These are phyloP conservation scores for Phalera bucephala DNA, from an alignment of 2,888 invertebrate genomes.

Conservation along the genomic window DNA sequence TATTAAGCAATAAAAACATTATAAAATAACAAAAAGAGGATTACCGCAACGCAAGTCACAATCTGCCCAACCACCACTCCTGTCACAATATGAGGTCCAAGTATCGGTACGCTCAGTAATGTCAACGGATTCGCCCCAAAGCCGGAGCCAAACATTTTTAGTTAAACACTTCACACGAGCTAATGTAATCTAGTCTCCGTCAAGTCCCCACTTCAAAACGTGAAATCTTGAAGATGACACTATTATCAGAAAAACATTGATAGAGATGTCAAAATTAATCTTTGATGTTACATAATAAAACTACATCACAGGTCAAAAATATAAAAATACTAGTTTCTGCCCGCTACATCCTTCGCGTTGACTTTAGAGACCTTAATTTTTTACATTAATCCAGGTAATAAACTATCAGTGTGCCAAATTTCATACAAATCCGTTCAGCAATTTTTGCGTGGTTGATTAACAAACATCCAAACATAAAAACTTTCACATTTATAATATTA, in stretches of 20 bases:
- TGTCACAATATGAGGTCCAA: slow-evolving; percentile 44
- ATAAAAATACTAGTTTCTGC: too few species aligned
- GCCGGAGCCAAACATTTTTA: slow-evolving; percentile 36
- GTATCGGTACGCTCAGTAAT: slow-evolving; percentile 36
- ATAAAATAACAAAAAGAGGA: too few species aligned
- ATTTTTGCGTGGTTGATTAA: too few species aligned
- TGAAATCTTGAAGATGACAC: slow-evolving; percentile 19
- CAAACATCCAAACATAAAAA: too few species aligned
- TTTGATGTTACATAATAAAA: neutral
- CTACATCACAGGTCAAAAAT: too few species aligned
- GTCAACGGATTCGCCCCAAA: slow-evolving; percentile 38
- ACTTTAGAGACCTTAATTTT: too few species aligned
- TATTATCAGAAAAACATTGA: neutral
- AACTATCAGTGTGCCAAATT: too few species aligned
- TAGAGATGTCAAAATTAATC: neutral
- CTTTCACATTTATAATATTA: too few species aligned
- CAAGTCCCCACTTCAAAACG: neutral
- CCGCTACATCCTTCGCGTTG: too few species aligned
- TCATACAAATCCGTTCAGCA: too few species aligned
- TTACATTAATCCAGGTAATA: too few species aligned
- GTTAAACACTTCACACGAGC: slow-evolving; percentile 5
- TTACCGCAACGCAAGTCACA: slow-evolving; percentile 31
- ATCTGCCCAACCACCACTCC: slow-evolving; percentile 37
- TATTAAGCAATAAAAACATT: too few species aligned
- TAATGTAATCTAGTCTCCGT: slow-evolving; percentile 15